A percentile compares a stretch with the other conserved stretches of the same genome.
These are phyloP conservation scores for Eudyptes chrysolophus DNA, from an alignment of 2,113 vertebrate species.

Conservation along the genomic window DNA sequence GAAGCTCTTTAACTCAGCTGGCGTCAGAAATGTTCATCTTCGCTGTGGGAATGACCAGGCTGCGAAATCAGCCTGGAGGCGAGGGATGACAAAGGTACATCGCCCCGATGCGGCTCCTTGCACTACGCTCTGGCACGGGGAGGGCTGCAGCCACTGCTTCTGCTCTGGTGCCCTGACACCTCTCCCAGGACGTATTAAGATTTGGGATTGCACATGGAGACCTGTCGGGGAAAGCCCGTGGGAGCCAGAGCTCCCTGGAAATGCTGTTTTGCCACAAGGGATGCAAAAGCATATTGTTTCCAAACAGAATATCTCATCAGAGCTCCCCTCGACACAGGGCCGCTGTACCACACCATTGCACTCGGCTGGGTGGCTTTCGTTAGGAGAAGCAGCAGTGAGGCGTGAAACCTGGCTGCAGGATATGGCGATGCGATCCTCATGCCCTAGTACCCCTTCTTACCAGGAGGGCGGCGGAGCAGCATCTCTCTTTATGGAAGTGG, in stretches of 20 bases:
- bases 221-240: neutral
- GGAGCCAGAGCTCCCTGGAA: neutral
- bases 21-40: neutral
- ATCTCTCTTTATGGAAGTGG: neutral
- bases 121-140: rapidly evolving
- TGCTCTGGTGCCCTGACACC: neutral
- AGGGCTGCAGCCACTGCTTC: neutral
- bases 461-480: rapidly evolving
- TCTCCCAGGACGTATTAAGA: neutral
- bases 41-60: neutral
- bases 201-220: neutral
- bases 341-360: rapidly evolving
- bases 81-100: neutral
- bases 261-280: neutral
- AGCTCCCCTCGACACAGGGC: neutral
- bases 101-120: rapidly evolving
- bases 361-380: neutral
- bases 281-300: neutral
- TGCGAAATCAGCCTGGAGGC: neutral
- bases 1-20: constrained; percentile 30
- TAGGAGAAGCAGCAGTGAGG: neutral
- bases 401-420: neutral
- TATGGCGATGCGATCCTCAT: rapidly evolving
- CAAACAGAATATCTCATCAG: neutral
- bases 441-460: neutral